phyloP scores from a whole-genome alignment of 2,797 vertebrate genomes.

The Falco cherrug region DNA sequence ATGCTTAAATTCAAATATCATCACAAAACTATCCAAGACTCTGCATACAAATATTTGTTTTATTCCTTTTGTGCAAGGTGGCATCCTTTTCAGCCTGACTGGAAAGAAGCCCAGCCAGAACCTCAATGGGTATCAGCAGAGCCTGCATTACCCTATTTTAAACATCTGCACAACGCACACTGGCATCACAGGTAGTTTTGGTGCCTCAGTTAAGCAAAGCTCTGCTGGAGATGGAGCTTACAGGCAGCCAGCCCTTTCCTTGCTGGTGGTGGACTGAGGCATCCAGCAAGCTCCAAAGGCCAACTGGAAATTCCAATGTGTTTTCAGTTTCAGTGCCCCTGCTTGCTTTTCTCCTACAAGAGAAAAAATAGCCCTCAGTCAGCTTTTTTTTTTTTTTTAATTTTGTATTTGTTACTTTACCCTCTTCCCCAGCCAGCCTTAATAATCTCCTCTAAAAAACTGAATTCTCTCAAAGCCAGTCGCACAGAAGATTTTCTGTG shows the following conservation, averaged over 20 bases:
- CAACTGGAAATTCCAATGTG: neutral
- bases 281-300: neutral
- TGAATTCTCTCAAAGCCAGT: neutral
- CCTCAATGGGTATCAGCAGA: neutral
- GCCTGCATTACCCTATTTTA: neutral
- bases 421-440: neutral
- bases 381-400: neutral
- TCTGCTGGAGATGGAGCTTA: neutral
- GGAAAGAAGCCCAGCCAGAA: neutral
- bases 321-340: neutral
- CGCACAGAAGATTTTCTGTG: neutral
- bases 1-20: constrained; percentile 61
- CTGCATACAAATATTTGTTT: constrained; percentile 62
- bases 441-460: neutral
- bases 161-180: neutral
- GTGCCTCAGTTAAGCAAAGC: neutral
- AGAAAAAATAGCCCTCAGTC: neutral
- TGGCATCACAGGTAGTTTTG: neutral
- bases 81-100: constrained; percentile 37
- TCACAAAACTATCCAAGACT: neutral
- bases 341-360: neutral
- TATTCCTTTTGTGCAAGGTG: constrained; percentile 42
- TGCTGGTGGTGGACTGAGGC: neutral
- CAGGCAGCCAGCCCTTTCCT: neutral
- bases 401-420: neutral